A percentile compares a stretch with the other conserved stretches of the same genome.
Conservation (phyloP, 2,888 invertebrate species). For the Steromphala cineraria region DNA sequence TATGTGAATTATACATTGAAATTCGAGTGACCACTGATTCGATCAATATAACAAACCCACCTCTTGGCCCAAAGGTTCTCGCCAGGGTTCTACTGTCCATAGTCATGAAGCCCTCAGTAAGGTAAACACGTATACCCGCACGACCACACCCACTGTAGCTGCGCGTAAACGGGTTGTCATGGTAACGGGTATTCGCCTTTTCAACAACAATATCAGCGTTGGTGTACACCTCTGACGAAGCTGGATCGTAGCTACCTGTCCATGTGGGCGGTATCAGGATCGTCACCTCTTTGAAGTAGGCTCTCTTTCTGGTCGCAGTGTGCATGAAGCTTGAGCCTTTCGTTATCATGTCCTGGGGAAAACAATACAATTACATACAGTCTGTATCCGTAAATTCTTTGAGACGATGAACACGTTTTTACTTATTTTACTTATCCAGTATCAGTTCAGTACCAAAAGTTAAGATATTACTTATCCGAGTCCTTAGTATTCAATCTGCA, state of each 20-base stretch:
- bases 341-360: constrained; percentile 77
- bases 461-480: no score
- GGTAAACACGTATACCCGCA: constrained; percentile 56
- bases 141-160: constrained; percentile 62
- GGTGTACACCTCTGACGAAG: constrained; percentile 39
- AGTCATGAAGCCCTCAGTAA: constrained; percentile 60
- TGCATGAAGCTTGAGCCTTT: constrained; percentile 80
- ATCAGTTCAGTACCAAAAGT: no score
- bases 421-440: no score
- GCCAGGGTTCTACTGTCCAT: constrained; percentile 3
- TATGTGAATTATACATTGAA: no score
- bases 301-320: constrained; percentile 77
- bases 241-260: constrained; percentile 56
- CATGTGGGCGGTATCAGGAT: constrained; percentile 81
- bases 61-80: constrained; percentile 8
- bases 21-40: no score
- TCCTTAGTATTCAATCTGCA: no score
- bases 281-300: constrained; percentile 79
- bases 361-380: no score
- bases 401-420: no score
- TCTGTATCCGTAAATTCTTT: no score
- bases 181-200: constrained; percentile 73
- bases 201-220: constrained; percentile 78
- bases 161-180: constrained; percentile 43
- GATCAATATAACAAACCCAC: neutral